Base-by-base conservation (phyloP, 2,113 vertebrate genomes). In the Bos indicus region DNA sequence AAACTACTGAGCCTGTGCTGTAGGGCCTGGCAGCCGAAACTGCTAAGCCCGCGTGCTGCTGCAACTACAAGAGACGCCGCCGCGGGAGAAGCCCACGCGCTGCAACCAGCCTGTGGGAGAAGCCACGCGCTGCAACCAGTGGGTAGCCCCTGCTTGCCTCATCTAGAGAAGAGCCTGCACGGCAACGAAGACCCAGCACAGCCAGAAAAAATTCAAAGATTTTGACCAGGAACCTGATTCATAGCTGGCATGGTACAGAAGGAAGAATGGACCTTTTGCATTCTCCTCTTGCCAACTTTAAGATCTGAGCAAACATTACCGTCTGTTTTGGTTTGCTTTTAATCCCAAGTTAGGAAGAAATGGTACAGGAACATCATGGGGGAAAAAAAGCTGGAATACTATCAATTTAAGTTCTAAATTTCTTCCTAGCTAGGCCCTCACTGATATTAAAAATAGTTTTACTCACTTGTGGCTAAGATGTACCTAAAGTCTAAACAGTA, bases 341-440 rank as follows among this genome's bases (percentile, higher is more conserved):
- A 94, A 96, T 84, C 51, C 33, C 74, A 91, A 95, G 87, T 80
- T 74, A 95, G n/a, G 54, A 93, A 85, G 14, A 56, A 93, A 82
- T 57, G n/a, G 78, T 46, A 30, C 59, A 82, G 78, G 95, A 91
- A 95, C 81, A 84, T 92, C 51, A 77, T 25, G 48, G 52, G 36
- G 52, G 43, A 0, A 36, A 36, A 36, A 46, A 40, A 83, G 19
- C 30, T 85, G 36, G 64, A n/a, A 51, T 87, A 67, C 33, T 91
- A 43, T 83, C 33, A 81, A 91, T 19, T 95, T 78, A 90, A 30
- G 14, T 30, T 90, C 46, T 77, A 90, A 82, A 82, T 90, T 64
- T 86, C 87, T 78, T 89, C 83, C n/a, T 21, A 86, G 48, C 48
- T 93, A 80, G 90, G 54, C n/a, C 16, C 40, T 88, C 33, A 81